These are phyloP conservation scores for Catharus minimus DNA, from an alignment of 2,113 vertebrate species.

Conservation along the genomic window DNA sequence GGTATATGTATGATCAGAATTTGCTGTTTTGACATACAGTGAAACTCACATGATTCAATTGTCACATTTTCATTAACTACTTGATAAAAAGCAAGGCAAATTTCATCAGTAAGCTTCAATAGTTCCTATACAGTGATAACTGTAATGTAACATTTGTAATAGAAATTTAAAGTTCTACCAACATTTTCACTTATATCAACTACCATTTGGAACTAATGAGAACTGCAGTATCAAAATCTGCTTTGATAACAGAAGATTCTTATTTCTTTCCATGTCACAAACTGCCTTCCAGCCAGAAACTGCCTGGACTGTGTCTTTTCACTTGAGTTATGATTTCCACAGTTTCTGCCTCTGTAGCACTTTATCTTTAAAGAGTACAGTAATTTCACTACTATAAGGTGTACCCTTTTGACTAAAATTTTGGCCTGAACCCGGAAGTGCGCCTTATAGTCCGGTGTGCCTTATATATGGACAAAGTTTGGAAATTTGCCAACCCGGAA, in stretches of 20 bases:
- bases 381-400: too few species aligned
- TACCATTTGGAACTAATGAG: background rate
- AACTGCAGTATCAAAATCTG: background rate
- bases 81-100: background rate
- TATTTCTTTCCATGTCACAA: background rate
- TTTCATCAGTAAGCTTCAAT: background rate
- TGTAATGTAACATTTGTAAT: background rate
- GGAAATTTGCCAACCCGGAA: too few species aligned
- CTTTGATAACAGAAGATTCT: background rate
- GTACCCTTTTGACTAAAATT: too few species aligned
- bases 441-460: too few species aligned
- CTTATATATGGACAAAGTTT: too few species aligned
- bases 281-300: background rate
- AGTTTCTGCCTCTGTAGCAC: background rate
- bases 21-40: background rate
- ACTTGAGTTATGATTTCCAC: background rate
- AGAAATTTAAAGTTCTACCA: background rate
- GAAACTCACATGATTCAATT: background rate
- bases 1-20: background rate
- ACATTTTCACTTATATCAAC: background rate
- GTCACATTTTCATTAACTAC: background rate
- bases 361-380: background rate
- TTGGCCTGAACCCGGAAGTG: too few species aligned
- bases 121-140: background rate
- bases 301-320: background rate